Base-by-base conservation (phyloP, 2,888 invertebrate genomes). In the Cabera pusaria region DNA sequence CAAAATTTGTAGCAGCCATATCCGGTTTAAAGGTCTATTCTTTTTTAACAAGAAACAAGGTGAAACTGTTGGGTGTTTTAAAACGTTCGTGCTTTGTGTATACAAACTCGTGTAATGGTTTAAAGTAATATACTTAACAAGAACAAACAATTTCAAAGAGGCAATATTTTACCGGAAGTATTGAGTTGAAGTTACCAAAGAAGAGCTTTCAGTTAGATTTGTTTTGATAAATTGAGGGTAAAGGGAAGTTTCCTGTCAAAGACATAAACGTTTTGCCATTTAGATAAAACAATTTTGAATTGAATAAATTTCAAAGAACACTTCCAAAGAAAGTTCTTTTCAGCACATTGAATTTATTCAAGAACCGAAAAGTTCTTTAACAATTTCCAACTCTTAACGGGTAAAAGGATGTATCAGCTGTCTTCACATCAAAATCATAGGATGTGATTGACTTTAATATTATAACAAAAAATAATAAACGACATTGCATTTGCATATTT, bases 191-290 rank as follows among this genome's bases (percentile, higher is more conserved):
- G 42, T 48, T 49, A 44, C 45, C 35, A 55, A 59, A 58, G 47
- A 42, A 52, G 34, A 40, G 46, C 49, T 56, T 52, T 56, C 56
- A 56, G 44, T 56, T 58, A 59, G 58, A 60, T 64, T 71, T 65
- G 61, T 66, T 68, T 64, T 64, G 61, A 67, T 64, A 61, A 67
- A 71, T 69, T 63, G 64, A 52, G 50, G 56, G 58, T 56, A 59
- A 56, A 64, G 35, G 43, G 52, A 62, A 56, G 58, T 56, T 54
- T 65, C 56, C 52, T 51, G 53, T 56, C 46, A 54, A 59, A 55
- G 54, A 59, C 50, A 56, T 55, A 64, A 67, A 63, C 59, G 52
- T 52, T 49, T 46, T 48, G 41, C 51, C 52, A 47, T 63, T 54
- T 48, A 52, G 45, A 48, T 44, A 58, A 59, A 61, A 56, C 46